Evolutionary conservation across 2,113 vertebrate genomes (phyloP).

Genomic region (Saccopteryx leptura): DNA sequence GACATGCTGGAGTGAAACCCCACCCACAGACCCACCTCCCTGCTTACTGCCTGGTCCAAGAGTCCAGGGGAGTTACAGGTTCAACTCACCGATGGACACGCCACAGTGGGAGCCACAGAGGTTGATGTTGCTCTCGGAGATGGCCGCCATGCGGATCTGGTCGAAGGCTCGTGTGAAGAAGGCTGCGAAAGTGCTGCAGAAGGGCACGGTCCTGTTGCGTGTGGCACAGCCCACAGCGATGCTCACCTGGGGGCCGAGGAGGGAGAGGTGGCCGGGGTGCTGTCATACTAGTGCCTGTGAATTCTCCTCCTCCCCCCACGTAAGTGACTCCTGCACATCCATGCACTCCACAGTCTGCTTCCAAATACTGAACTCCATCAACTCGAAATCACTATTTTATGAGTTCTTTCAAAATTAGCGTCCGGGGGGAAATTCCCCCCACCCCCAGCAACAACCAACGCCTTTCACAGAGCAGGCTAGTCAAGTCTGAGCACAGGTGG

Average conservation of each 20-base stretch:
- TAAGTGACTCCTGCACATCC: no score
- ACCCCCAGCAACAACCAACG: background rate
- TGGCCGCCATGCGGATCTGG: conserved; percentile 97
- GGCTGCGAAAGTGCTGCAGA: conserved; percentile 95
- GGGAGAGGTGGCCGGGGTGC: background rate
- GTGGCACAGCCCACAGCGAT: conserved; percentile 94
- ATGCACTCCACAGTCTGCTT: background rate
- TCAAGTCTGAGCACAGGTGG: background rate
- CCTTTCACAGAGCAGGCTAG: background rate
- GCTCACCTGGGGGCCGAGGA: conserved; percentile 90
- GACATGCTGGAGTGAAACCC: background rate
- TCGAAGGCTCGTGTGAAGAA: conserved; percentile 96
- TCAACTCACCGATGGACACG: conserved; percentile 94
- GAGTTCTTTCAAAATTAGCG: background rate
- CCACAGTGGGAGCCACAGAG: conserved; percentile 97
- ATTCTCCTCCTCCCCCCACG: background rate
- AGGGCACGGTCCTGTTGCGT: conserved; percentile 94
- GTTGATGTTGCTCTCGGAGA: conserved; percentile 97
- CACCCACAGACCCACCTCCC: background rate
- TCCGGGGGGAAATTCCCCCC: background rate
- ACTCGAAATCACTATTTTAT: background rate
- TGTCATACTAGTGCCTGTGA: background rate
- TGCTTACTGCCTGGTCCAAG: background rate
- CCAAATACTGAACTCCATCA: background rate
- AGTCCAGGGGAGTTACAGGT: accelerated